Evolutionary conservation across 2,113 vertebrate species (phyloP), one percentile per base, ranked within the genome.

Genomic region (Lampris megalopsis): DNA sequence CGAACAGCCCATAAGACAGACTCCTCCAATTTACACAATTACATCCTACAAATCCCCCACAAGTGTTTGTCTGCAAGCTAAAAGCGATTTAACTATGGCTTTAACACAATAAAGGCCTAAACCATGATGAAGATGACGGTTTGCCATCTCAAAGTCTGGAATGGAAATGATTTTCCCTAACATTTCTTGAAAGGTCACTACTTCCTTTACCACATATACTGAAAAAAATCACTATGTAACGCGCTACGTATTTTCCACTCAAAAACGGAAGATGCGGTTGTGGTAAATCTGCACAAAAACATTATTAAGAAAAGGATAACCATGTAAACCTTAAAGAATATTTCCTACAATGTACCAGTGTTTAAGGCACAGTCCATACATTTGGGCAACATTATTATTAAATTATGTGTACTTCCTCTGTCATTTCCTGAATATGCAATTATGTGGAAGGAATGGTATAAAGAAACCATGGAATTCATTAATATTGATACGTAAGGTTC

Each of bases 281-380:
- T 43, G 63, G 52, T 41, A 65, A 47, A 59, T 70, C 65, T 8
- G 49, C 43, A 76, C 60, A 81, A 77, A 70, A 10, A 11, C 48
- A 43, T 60, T 10, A 67, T 49, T 38, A 48, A 36, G 36, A 84
- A 73, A 65, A 50, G 6, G 8, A 63, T 9, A 38, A 9, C 47
- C 24, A 66, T 36, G 75, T 79, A 86, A 90, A 85, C 75, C 48
- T 81, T 60, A 42, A 63, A 71, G 80, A 63, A 69, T 49, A 54
- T 67, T 69, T 77, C 57, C 64, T 76, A 63, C 59, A 82, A 71
- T 71, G 74, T 62, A 81, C 9, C 52, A 79, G 81, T 81, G 79
- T 83, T 84, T 90, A 92, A 93, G 92, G 92, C 92, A 93, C 92
- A 85, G 69, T 75, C 68, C 72, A 68, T 72, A 75, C 71, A 63